Percentiles rank a stretch among this genome's conserved stretches.
Evolutionary conservation across 37 sponge, comb jelly and placozoan species (phyloP).

Genomic region (Aplysina aerophoba): DNA sequence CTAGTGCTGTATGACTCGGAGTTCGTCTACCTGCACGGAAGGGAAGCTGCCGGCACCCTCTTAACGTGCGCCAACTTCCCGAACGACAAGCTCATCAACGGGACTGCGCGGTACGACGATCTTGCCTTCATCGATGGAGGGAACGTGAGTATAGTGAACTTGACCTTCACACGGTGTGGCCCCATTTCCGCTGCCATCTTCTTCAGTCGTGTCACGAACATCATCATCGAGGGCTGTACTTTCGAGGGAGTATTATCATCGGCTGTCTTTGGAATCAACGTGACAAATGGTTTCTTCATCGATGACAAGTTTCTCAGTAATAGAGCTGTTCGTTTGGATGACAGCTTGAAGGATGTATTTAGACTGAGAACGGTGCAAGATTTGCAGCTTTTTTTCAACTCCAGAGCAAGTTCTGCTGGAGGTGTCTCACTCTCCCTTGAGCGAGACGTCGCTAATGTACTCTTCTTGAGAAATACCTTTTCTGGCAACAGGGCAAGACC

Average conservation of each 20-base stretch:
- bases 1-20: not conserved
- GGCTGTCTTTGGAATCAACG: not conserved
- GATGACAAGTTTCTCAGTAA: not conserved
- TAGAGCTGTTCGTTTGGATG: not conserved
- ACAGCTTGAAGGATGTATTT: not conserved
- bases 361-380: too few species aligned
- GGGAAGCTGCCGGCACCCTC: not conserved
- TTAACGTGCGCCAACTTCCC: not conserved
- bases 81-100: not conserved
- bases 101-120: not conserved
- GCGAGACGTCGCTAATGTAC: not conserved
- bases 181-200: constrained; percentile 40
- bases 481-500: constrained; percentile 11
- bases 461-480: not conserved
- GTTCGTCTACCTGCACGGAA: not conserved
- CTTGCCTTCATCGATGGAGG: not conserved
- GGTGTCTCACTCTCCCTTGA: not conserved
- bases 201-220: not conserved
- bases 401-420: constrained; percentile 1
- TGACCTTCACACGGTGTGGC: constrained; percentile 68
- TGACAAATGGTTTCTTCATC: not conserved
- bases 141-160: constrained; percentile 24
- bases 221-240: constrained; percentile 49
- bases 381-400: constrained; percentile 2
- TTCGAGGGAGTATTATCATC: not conserved